Evolutionary conservation across 2,797 vertebrate genomes (phyloP).

Genomic region (Protonibea diacanthus): DNA sequence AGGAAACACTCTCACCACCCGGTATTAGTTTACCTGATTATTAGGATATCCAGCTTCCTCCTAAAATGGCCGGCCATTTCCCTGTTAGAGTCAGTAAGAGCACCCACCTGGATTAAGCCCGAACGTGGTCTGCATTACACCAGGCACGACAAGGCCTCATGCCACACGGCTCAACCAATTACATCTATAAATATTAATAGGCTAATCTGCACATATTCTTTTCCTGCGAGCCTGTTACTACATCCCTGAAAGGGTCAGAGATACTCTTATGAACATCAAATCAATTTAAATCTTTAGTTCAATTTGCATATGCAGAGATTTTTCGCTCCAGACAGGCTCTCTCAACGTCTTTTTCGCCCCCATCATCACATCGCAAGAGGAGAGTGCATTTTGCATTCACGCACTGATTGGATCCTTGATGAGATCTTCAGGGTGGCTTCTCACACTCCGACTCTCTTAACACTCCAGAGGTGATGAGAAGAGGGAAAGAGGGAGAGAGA

Average conservation of each 20-base stretch:
- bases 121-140: slow-evolving; percentile 47
- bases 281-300: slow-evolving; percentile 76
- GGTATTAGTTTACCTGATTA: slow-evolving; percentile 93
- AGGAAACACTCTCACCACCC: slow-evolving; percentile 89
- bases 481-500: slow-evolving; percentile 21
- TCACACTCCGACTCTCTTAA: slow-evolving; percentile 70
- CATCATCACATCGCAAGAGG: slow-evolving; percentile 73
- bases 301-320: slow-evolving; percentile 91
- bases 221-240: slow-evolving; percentile 32
- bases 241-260: slow-evolving; percentile 60
- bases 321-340: slow-evolving; percentile 61
- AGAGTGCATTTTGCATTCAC: slow-evolving; percentile 76
- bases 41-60: slow-evolving; percentile 88
- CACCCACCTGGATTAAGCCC: slow-evolving; percentile 65
- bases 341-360: slow-evolving; percentile 40
- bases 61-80: slow-evolving; percentile 71
- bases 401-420: slow-evolving; percentile 87
- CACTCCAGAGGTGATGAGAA: slow-evolving; percentile 81
- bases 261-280: slow-evolving; percentile 67
- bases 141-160: slow-evolving; percentile 33
- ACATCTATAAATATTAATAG: slow-evolving; percentile 77
- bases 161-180: slow-evolving; percentile 51
- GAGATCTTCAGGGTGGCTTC: slow-evolving; percentile 85
- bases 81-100: slow-evolving; percentile 62
- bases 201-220: slow-evolving; percentile 68